These are phyloP conservation scores for Siniperca chuatsi DNA, from an alignment of 2,113 vertebrate genomes.

Conservation along the genomic window DNA sequence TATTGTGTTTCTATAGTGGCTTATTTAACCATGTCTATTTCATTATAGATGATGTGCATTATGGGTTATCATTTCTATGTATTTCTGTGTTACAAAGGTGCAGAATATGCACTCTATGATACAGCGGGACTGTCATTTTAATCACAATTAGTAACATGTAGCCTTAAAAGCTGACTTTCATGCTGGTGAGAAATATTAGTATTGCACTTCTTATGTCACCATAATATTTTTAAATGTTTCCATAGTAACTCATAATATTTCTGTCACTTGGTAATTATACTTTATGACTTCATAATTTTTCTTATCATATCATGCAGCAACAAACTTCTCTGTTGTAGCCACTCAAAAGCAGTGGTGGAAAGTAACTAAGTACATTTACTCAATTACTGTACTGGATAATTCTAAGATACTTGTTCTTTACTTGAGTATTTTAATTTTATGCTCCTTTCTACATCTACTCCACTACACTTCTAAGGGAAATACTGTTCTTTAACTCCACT, in stretches of 20 bases:
- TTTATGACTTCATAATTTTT: not conserved
- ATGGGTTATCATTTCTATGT: too few species aligned
- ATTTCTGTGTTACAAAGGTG: not conserved
- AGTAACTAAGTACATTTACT: not conserved
- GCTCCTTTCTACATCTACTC: too few species aligned
- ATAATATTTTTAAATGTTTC: not conserved
- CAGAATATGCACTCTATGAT: constrained; percentile 6
- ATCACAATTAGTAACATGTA: constrained; percentile 13
- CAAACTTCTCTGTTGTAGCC: not conserved
- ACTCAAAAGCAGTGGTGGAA: not conserved
- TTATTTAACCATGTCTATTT: too few species aligned
- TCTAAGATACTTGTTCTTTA: too few species aligned
- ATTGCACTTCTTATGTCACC: not conserved
- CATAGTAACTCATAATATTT: not conserved
- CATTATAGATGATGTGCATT: too few species aligned
- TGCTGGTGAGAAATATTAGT: not conserved
- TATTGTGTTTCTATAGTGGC: not conserved
- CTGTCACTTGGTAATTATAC: not conserved
- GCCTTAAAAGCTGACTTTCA: not conserved
- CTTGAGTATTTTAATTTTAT: too few species aligned
- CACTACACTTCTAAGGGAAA: too few species aligned
- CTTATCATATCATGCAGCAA: not conserved
- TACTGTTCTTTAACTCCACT: not conserved
- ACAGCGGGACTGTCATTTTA: not conserved
- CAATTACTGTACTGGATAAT: too few species aligned